Evolutionary conservation across 2,888 invertebrate species (phyloP), one percentile per base, ranked within the genome.

Genomic region (Dryadula phaetusa): DNA sequence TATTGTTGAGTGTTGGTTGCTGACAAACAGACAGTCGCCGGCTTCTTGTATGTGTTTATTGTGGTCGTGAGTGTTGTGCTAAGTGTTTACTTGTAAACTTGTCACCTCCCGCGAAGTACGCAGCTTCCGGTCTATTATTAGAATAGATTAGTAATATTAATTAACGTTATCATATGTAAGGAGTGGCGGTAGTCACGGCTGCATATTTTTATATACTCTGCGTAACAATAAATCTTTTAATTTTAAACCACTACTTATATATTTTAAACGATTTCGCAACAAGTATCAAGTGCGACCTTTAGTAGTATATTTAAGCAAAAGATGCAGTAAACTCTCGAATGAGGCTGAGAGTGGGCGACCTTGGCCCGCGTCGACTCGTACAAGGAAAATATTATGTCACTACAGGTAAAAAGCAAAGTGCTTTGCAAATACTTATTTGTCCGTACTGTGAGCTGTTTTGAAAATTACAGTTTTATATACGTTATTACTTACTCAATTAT

Each of bases 371-470:
- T 60, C 47, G 44, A 28, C 52, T 66, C 54, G 49, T 49, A 47
- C 46, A 46, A 69, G 68, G 66, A 61, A 68, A 70, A 64, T 44
- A 60, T 67, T 70, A 69, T 69, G 60, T 70, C 68, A 70, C 42
- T 32, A 49, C 32, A 60, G 62, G 53, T 42, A 66, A 28, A 46
- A 62, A 44, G 49, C 10, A 20, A 60, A 67, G 28, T 7, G 40
- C 40, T 14, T 25, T 10, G 16, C 18, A 20, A 40, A 34, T 34
- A 63, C 12, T n/a, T 44, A 8, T 12, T 5, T 44, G 54, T 20
- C 14, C 14, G 5, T 8, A n/a, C 14, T 32, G 16, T 32, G 8
- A 47, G 14, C 47, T 46, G 47, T 47, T 14, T 47, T 6, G 20
- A 47, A 25, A 12, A n/a, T 20, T 25, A 47, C 12, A 0, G 3